Evolutionary conservation across 2,797 vertebrate species (phyloP), one percentile per base, ranked within the genome.

Genomic region (Merluccius polli): DNA sequence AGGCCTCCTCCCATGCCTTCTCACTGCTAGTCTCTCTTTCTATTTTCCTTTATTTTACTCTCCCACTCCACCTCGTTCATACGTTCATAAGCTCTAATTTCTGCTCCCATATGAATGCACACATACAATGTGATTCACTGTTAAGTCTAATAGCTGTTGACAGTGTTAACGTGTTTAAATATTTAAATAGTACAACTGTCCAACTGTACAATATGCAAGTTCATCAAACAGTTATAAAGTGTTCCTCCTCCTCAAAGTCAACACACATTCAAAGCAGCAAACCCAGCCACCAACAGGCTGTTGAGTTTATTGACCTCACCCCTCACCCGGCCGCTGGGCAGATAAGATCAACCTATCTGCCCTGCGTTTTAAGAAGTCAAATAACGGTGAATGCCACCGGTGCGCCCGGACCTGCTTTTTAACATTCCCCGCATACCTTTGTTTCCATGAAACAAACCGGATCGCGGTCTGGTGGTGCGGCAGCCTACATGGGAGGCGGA

Each of bases 401-500:
- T 5, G 21, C 2, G 2, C 21, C 77, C 73, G 75, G 85, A 88
- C 88, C 63, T 4, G 59, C 80, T 87, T 90, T 90, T 87, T 87
- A 88, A 90, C 92, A 93, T 93, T 92, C 91, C 89, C 73, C 65
- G 83, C 78, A 90, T 86, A 77, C 59, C 82, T 90, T 38, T 38
- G 78, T 75, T 79, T 27, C 81, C 15, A 27, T 70, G 21, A 63
- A 74, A 80, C 76, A 77, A 73, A 81, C 83, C 44, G 72, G 16
- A 72, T 77, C 31, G 71, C 77, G 1, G 3, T 63, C 29, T 16
- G 52, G 52, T 35, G 15, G n/a, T 36, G 1, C 27, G 48, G 76
- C 65, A n/a, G n/a, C 30, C 79, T 16, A 21, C 33, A 44, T 79
- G 79, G 88, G 78, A 11, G 74, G 79, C 72, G 67, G 78, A 84